Conservation (phyloP, 2,888 invertebrate species). For the Oligia latruncula region DNA sequence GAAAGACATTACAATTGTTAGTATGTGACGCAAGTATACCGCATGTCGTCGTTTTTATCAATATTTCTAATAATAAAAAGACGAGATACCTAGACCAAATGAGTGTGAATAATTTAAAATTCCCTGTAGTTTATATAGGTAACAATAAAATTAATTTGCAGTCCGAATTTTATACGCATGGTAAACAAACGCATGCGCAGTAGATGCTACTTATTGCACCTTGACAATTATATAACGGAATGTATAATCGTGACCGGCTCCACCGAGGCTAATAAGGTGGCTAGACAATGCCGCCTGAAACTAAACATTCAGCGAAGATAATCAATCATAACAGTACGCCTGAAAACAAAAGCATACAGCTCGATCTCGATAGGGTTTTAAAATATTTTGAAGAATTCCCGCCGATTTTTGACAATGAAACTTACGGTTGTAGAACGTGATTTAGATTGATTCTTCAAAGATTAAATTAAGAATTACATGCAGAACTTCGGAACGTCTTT, state of each 20-base stretch:
- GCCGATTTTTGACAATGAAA: background rate
- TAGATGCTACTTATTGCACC: constrained; percentile 17
- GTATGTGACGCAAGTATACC: too few relatives aligned
- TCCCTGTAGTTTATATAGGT: background rate
- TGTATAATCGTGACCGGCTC: constrained; percentile 44
- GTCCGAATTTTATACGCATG: background rate
- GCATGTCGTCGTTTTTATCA: background rate
- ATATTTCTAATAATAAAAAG: background rate
- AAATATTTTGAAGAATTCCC: constrained; percentile 9
- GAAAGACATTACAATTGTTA: too few relatives aligned
- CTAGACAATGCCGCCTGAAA: constrained; percentile 49
- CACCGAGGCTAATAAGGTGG: constrained; percentile 40
- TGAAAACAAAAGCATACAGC: constrained; percentile 37
- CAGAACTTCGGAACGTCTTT: background rate
- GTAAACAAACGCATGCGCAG: background rate
- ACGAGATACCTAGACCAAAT: background rate
- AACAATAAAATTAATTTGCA: background rate
- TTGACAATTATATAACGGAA: constrained; percentile 48
- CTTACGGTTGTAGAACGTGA: constrained; percentile 1
- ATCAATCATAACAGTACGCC: constrained; percentile 46
- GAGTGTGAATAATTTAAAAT: background rate
- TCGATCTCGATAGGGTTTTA: constrained; percentile 25
- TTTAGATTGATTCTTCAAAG: background rate
- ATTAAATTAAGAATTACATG: background rate
- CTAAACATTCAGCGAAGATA: constrained; percentile 36